Evolutionary conservation across 2,113 vertebrate species (phyloP).

Genomic region (Gasterosteus aculeatus): DNA sequence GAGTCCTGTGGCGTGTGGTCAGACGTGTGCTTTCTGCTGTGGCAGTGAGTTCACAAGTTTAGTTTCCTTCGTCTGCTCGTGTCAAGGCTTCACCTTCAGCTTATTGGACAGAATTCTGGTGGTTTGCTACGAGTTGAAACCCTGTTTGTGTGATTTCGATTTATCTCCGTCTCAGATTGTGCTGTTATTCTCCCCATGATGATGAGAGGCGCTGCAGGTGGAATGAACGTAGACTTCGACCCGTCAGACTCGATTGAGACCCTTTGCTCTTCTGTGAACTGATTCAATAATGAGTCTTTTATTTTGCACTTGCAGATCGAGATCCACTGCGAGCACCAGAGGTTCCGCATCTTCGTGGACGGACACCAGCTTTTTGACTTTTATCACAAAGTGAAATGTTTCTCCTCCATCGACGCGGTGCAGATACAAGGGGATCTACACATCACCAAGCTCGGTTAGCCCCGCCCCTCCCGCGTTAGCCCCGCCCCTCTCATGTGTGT

Average conservation of each 20-base stretch:
- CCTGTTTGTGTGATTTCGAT: neutral
- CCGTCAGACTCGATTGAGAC: too few species aligned
- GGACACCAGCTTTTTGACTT: conserved; percentile 99
- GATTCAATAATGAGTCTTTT: neutral
- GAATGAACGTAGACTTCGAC: too few species aligned
- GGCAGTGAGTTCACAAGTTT: neutral
- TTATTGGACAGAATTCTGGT: neutral
- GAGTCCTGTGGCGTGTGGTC: conserved; percentile 22
- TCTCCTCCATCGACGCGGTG: conserved; percentile 93
- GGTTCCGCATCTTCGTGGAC: conserved; percentile 98
- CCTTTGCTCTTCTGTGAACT: neutral
- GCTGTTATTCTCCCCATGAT: too few species aligned
- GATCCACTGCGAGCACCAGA: conserved; percentile 97
- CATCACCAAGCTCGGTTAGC: conserved; percentile 97
- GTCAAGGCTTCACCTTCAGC: too few species aligned
- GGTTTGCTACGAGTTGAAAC: neutral
- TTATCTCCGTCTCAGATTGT: neutral
- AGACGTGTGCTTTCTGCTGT: neutral
- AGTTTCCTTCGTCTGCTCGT: too few species aligned
- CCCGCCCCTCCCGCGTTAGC: conserved; percentile 3
- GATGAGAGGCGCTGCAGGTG: too few species aligned
- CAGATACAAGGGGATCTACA: conserved; percentile 96
- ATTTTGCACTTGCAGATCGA: conserved; percentile 84
- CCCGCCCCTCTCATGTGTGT: neutral
- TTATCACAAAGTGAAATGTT: conserved; percentile 95